Percentiles rank a stretch among this genome's conserved stretches.
Conservation (phyloP, 1,140 invertebrate genomes). For the Trigoniulus corallinus region DNA sequence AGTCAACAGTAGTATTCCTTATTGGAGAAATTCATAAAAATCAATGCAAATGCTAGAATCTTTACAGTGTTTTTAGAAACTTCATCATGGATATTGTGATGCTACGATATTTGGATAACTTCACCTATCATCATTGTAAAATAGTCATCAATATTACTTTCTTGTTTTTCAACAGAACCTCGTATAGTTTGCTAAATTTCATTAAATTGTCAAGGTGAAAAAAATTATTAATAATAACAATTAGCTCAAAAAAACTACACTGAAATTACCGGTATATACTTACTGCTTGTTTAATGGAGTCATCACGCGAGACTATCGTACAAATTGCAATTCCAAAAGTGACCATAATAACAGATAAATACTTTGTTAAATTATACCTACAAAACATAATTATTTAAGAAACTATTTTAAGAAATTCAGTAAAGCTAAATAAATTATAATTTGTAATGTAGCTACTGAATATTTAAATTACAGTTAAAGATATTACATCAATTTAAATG, state of each 20-base stretch:
- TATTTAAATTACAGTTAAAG: too few species aligned
- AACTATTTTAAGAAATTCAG: conserved; percentile 2
- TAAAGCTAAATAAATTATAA: neutral
- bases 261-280: too few species aligned
- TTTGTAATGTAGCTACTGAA: too few species aligned
- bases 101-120: neutral
- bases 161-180: too few species aligned
- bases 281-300: too few species aligned
- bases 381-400: conserved; percentile 12
- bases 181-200: too few species aligned
- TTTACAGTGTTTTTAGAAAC: neutral
- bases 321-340: conserved; percentile 79
- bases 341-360: conserved; percentile 82
- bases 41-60: neutral
- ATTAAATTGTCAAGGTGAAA: too few species aligned
- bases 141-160: too few species aligned
- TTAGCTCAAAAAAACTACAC: too few species aligned
- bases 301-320: conserved; percentile 66
- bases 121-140: too few species aligned
- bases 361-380: conserved; percentile 69
- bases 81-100: neutral
- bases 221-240: too few species aligned
- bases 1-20: conserved; percentile 66
- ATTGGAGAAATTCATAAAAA: neutral
- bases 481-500: too few species aligned